phyloP scores from a whole-genome alignment of 2,888 invertebrate species.

The Eucera pruinosa region DNA sequence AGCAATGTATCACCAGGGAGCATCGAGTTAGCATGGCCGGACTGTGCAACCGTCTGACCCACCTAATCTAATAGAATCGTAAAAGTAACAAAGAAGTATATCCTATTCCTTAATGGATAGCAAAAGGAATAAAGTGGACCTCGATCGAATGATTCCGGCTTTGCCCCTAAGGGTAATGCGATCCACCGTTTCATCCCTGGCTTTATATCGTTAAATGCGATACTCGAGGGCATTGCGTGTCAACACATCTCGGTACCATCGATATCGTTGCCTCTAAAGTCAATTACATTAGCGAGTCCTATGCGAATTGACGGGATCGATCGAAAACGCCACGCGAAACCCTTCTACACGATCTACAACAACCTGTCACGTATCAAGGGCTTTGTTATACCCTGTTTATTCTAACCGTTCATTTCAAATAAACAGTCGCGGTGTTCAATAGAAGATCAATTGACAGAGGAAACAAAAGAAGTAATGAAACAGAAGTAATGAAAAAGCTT shows the following conservation, averaged over 20 bases:
- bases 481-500: background rate
- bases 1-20: constrained; percentile 17
- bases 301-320: constrained; percentile 46
- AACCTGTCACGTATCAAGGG: background rate
- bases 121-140: constrained; percentile 18
- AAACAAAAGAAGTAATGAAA: no score
- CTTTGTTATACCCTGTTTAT: background rate
- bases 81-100: constrained; percentile 42
- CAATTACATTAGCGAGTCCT: constrained; percentile 58
- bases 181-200: constrained; percentile 21
- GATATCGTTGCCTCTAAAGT: constrained; percentile 43
- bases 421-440: background rate
- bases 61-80: constrained; percentile 40
- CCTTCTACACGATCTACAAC: constrained; percentile 10
- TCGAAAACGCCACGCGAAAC: constrained; percentile 28
- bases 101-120: constrained; percentile 46
- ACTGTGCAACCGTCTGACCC: background rate
- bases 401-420: background rate
- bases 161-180: constrained; percentile 13
- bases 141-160: constrained; percentile 19
- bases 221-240: constrained; percentile 52
- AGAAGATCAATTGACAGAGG: no score
- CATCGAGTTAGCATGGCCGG: constrained; percentile 28
- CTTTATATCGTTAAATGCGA: constrained; percentile 34
- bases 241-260: constrained; percentile 36